These are phyloP conservation scores for Lasioglossum calceatum DNA, from an alignment of 2,888 invertebrate genomes.

Conservation along the genomic window DNA sequence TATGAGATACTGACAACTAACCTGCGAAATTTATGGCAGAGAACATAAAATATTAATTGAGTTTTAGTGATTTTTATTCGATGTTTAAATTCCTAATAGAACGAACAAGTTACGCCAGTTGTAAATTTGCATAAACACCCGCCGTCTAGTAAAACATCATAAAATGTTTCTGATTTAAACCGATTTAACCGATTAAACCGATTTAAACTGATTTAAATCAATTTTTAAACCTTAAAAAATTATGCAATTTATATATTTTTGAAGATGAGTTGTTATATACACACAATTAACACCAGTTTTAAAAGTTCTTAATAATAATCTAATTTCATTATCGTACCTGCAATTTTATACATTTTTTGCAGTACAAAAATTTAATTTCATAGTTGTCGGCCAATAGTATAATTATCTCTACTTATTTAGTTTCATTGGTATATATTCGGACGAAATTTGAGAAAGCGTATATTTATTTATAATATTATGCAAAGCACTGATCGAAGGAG, in stretches of 20 bases:
- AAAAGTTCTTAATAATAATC: not conserved
- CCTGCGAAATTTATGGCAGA: not conserved
- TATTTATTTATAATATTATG: not conserved
- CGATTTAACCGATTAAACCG: too few relatives aligned
- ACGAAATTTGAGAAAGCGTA: slow-evolving; percentile 7
- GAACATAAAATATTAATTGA: not conserved
- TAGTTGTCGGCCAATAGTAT: not conserved
- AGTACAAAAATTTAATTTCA: not conserved
- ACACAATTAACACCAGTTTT: not conserved
- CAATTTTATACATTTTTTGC: not conserved
- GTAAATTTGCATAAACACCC: not conserved
- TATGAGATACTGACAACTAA: not conserved
- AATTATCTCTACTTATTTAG: not conserved
- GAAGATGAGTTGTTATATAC: not conserved
- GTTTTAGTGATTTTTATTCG: not conserved
- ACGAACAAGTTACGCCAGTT: not conserved
- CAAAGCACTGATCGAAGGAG: not conserved
- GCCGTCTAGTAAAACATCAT: not conserved
- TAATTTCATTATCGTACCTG: not conserved
- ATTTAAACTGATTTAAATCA: not conserved
- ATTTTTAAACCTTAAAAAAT: not conserved
- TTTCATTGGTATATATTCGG: not conserved
- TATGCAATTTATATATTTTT: not conserved
- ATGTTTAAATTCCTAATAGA: not conserved
- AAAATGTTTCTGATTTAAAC: not conserved